A percentile compares a stretch with the other conserved stretches of the same genome.
Conservation (phyloP, 2,113 vertebrate genomes). For the Petaurus breviceps region DNA sequence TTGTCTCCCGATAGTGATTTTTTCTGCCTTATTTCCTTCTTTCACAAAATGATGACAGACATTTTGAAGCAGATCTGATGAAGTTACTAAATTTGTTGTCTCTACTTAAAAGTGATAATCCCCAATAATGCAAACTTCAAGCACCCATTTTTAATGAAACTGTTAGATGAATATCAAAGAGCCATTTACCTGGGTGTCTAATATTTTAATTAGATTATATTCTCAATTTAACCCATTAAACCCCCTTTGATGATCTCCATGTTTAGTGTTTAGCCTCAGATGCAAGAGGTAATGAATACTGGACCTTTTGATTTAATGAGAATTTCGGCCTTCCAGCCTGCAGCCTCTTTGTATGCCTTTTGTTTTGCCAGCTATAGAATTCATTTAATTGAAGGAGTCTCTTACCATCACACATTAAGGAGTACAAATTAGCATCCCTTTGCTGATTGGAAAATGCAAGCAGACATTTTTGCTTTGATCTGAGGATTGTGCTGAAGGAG, state of each 20-base stretch:
- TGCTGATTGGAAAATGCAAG: slow-evolving; percentile 91
- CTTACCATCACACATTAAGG: slow-evolving; percentile 95
- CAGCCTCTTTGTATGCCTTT: slow-evolving; percentile 91
- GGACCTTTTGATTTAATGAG: slow-evolving; percentile 97
- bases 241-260: slow-evolving; percentile 95
- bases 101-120: slow-evolving; percentile 90
- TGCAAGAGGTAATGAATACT: slow-evolving; percentile 93
- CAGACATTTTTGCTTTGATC: slow-evolving; percentile 94
- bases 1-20: slow-evolving; percentile 1
- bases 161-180: slow-evolving; percentile 99
- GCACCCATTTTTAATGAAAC: slow-evolving; percentile 94
- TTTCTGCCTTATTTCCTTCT: not conserved
- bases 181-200: slow-evolving; percentile 94
- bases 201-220: slow-evolving; percentile 99
- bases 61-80: slow-evolving; percentile 86
- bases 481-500: slow-evolving; percentile 90
- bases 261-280: slow-evolving; percentile 97
- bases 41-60: slow-evolving; percentile 73
- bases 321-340: slow-evolving; percentile 91
- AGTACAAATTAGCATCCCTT: slow-evolving; percentile 97
- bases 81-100: slow-evolving; percentile 84
- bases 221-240: slow-evolving; percentile 99
- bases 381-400: slow-evolving; percentile 99
- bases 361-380: slow-evolving; percentile 94
- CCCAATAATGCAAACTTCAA: slow-evolving; percentile 88